Conservation (phyloP, 1,140 invertebrate species). For the Scylla paramamosain region DNA sequence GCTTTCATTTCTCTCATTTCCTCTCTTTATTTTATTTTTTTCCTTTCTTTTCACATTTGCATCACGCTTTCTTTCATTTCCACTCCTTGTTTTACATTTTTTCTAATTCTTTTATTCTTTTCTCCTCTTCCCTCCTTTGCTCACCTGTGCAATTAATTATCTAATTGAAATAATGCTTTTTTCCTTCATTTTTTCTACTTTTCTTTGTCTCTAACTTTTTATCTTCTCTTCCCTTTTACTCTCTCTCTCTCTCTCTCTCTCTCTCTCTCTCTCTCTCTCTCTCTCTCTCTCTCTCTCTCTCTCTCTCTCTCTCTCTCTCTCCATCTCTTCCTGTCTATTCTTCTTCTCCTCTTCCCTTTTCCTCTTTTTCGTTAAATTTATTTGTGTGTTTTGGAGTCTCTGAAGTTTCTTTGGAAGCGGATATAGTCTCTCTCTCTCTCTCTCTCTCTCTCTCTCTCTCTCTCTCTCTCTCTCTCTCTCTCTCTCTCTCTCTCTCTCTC, state of each 20-base stretch:
- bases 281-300: conserved; percentile 41
- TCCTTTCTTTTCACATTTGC: neutral
- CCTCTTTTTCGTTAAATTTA: no score
- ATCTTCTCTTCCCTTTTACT: neutral
- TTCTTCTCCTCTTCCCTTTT: no score
- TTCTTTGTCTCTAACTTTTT: neutral
- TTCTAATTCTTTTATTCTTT: neutral
- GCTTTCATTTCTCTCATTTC: neutral
- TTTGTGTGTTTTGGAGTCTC: no score
- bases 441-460: neutral
- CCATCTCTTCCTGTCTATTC: no score
- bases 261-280: conserved; percentile 37
- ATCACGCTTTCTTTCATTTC: no score
- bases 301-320: conserved; percentile 10
- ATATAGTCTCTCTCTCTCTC: no score
- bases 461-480: no score
- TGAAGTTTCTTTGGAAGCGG: no score
- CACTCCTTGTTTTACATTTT: neutral
- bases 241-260: neutral
- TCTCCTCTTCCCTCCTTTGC: no score
- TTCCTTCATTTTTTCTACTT: neutral
- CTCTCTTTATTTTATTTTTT: neutral
- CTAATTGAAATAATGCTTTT: neutral
- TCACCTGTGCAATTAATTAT: neutral
- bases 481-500: no score